phyloP scores from a whole-genome alignment of 64 coral and sea anemone genomes.

The Actinia equina region DNA sequence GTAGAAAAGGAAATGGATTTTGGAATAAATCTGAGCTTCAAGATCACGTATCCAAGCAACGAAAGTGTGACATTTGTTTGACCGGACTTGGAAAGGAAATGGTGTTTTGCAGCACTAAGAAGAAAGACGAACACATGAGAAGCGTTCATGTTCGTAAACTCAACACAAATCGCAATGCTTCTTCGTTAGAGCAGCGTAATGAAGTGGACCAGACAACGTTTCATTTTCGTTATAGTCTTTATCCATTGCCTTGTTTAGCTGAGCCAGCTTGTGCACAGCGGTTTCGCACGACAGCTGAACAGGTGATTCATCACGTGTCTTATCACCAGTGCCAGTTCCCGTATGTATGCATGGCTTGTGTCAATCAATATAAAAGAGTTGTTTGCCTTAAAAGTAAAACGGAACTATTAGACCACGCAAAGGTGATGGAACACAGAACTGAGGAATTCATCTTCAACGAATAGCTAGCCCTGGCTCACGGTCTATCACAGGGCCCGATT shows the following conservation, averaged over 20 bases:
- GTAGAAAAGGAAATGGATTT: constrained; percentile 17
- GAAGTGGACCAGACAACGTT: background rate
- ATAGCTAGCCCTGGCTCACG: background rate
- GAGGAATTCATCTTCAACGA: background rate
- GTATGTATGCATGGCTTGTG: constrained; percentile 26
- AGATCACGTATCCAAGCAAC: constrained; percentile 19
- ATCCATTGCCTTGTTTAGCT: constrained; percentile 18
- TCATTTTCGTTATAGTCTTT: constrained; percentile 24
- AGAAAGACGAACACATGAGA: constrained; percentile 5
- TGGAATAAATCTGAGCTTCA: background rate
- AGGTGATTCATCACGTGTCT: constrained; percentile 12
- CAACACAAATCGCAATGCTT: background rate
- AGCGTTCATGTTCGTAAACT: background rate
- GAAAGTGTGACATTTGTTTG: constrained; percentile 16
- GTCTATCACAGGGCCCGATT: no score
- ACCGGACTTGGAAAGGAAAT: background rate
- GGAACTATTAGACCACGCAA: background rate
- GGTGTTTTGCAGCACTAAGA: background rate
- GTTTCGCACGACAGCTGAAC: constrained; percentile 10
- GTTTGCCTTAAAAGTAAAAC: constrained; percentile 6
- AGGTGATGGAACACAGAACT: background rate
- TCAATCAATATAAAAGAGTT: background rate
- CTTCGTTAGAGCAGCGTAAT: background rate
- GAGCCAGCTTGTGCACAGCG: constrained; percentile 11
- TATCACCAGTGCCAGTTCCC: constrained; percentile 15